These are phyloP conservation scores for Riptortus pedestris DNA, from an alignment of 1,140 invertebrate species.

Conservation along the genomic window DNA sequence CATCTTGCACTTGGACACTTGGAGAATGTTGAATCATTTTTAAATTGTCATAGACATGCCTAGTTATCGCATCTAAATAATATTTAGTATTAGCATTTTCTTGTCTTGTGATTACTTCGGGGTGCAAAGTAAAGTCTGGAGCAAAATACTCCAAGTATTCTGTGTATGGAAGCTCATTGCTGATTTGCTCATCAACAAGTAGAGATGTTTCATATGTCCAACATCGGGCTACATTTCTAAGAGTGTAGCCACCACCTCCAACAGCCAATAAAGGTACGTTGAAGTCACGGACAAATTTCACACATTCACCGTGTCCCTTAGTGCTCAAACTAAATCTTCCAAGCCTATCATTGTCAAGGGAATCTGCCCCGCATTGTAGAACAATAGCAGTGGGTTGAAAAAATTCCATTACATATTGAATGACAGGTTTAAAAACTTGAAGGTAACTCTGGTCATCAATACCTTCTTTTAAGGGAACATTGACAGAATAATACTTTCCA, in stretches of 20 bases:
- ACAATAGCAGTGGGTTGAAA: slow-evolving; percentile 96
- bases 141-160: slow-evolving; percentile 94
- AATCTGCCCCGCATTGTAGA: slow-evolving; percentile 96
- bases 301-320: slow-evolving; percentile 91
- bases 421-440: slow-evolving; percentile 88
- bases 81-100: slow-evolving; percentile 90
- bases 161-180: slow-evolving; percentile 83
- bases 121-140: slow-evolving; percentile 87
- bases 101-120: slow-evolving; percentile 69
- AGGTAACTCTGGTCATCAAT: slow-evolving; percentile 92
- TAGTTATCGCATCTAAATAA: slow-evolving; percentile 78
- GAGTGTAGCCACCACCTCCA: slow-evolving; percentile 93
- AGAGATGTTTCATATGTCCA: slow-evolving; percentile 99
- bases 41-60: slow-evolving; percentile 74
- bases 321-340: slow-evolving; percentile 83
- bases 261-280: slow-evolving; percentile 90
- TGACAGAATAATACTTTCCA: slow-evolving; percentile 90
- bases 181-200: slow-evolving; percentile 79
- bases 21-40: slow-evolving; percentile 81
- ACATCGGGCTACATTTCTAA: slow-evolving; percentile 93
- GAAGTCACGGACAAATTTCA: slow-evolving; percentile 88
- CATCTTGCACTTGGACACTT: slow-evolving; percentile 86
- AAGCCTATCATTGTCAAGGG: slow-evolving; percentile 84
- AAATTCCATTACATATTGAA: slow-evolving; percentile 90
- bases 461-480: slow-evolving; percentile 92